Conservation (phyloP, 2,888 invertebrate species). For the Oasisia sp. region DNA sequence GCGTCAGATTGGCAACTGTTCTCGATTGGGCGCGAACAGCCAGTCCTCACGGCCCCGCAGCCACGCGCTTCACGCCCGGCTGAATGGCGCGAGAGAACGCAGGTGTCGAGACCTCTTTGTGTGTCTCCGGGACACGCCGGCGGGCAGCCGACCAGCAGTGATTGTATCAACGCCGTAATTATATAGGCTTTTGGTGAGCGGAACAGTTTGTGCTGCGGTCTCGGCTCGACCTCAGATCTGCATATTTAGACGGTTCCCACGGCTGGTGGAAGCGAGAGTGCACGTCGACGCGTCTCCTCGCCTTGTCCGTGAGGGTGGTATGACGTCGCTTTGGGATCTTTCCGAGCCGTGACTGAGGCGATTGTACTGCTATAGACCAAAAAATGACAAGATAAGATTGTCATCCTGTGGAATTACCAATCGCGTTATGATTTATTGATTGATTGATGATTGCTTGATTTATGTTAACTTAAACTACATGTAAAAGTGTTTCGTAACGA, state of each 20-base stretch:
- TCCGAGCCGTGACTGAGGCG: too few relatives aligned
- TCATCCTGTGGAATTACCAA: too few relatives aligned
- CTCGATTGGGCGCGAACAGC: neutral
- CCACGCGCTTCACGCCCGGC: neutral
- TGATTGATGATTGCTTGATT: too few relatives aligned
- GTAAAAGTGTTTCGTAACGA: too few relatives aligned
- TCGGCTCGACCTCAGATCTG: neutral
- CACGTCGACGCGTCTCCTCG: neutral
- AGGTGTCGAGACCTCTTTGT: neutral
- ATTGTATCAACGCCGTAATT: neutral
- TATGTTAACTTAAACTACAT: too few relatives aligned
- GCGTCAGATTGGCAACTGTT: neutral
- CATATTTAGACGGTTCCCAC: conserved; percentile 17
- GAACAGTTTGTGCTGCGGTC: neutral
- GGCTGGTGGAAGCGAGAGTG: neutral
- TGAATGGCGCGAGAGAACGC: neutral
- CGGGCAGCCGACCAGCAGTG: neutral
- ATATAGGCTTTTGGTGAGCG: neutral
- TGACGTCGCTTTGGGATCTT: too few relatives aligned
- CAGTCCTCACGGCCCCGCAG: neutral
- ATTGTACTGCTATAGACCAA: too few relatives aligned
- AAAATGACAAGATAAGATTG: too few relatives aligned
- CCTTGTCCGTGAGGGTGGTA: neutral
- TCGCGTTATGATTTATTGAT: too few relatives aligned
- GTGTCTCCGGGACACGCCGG: neutral